A percentile compares a stretch with the other conserved stretches of the same genome.
Conservation (phyloP, 2,888 invertebrate species). For the Brassicogethes aeneus region DNA sequence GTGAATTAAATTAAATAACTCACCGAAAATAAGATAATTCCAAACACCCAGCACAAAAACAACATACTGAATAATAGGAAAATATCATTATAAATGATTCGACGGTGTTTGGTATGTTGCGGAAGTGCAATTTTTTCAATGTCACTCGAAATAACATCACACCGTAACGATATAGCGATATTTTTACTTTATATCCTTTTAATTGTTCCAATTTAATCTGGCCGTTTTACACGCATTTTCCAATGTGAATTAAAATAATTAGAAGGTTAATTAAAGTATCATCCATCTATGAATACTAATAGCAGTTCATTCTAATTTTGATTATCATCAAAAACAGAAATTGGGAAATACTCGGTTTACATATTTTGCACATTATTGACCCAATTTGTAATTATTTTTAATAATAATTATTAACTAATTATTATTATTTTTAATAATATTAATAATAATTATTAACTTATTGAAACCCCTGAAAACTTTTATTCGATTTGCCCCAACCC, state of each 20-base stretch:
- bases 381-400: too few species aligned
- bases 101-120: slow-evolving; percentile 5
- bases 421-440: too few species aligned
- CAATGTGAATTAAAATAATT: neutral
- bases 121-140: slow-evolving; percentile 21
- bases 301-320: too few species aligned
- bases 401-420: too few species aligned
- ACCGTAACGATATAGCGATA: slow-evolving; percentile 14
- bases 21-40: neutral
- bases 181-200: slow-evolving; percentile 6
- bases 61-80: slow-evolving; percentile 12
- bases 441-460: too few species aligned
- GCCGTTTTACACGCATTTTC: slow-evolving; percentile 1
- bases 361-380: too few species aligned
- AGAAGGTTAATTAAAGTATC: neutral
- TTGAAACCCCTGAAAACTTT: too few species aligned
- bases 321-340: too few species aligned
- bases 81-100: neutral
- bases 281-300: too few species aligned
- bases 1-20: neutral
- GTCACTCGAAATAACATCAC: slow-evolving; percentile 18
- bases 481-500: too few species aligned
- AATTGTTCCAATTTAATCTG: neutral
- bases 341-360: too few species aligned
- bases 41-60: slow-evolving; percentile 7